Percentiles rank a stretch among this genome's conserved stretches.
These are phyloP conservation scores for Drosophila obscura DNA, from an alignment of 1,140 invertebrate genomes.

Conservation along the genomic window DNA sequence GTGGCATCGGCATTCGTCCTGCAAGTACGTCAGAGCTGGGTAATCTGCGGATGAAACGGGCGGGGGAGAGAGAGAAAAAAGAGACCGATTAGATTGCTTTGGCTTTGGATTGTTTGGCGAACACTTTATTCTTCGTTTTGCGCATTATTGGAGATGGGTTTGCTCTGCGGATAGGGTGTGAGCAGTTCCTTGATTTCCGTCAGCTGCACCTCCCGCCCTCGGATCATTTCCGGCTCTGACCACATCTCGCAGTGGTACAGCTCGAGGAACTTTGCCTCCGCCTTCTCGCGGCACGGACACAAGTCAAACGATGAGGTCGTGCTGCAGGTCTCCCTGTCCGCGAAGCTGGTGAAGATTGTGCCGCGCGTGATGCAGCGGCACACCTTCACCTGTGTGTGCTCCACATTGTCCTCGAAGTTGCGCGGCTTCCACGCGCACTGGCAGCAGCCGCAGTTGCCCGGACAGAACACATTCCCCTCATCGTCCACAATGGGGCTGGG, in stretches of 20 bases:
- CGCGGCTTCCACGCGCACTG: slow-evolving; percentile 68
- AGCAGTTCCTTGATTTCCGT: slow-evolving; percentile 52
- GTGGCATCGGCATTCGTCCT: slow-evolving; percentile 50
- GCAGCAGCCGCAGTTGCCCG: slow-evolving; percentile 77
- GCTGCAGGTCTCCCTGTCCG: slow-evolving; percentile 56
- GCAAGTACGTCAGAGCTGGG: slow-evolving; percentile 70
- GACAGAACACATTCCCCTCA: slow-evolving; percentile 73
- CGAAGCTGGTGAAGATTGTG: slow-evolving; percentile 63
- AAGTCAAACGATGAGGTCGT: slow-evolving; percentile 73
- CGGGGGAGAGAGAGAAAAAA: background rate
- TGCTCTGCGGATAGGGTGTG: background rate
- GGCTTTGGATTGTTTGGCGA: slow-evolving; percentile 12
- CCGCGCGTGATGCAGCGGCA: slow-evolving; percentile 67
- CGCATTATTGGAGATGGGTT: too few relatives aligned
- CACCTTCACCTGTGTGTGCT: slow-evolving; percentile 68
- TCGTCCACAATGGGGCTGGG: slow-evolving; percentile 77
- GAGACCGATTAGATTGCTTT: slow-evolving; percentile 36
- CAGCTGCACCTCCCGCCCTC: slow-evolving; percentile 50
- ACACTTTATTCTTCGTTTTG: slow-evolving; percentile 33
- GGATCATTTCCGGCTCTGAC: slow-evolving; percentile 20
- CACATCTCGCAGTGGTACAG: slow-evolving; percentile 69
- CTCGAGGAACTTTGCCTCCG: slow-evolving; percentile 74
- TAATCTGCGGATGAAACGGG: slow-evolving; percentile 25
- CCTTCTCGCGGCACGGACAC: slow-evolving; percentile 77
- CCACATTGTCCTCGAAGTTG: slow-evolving; percentile 23